phyloP scores from a whole-genome alignment of 2,888 invertebrate genomes.

The Ditula angustiorana region DNA sequence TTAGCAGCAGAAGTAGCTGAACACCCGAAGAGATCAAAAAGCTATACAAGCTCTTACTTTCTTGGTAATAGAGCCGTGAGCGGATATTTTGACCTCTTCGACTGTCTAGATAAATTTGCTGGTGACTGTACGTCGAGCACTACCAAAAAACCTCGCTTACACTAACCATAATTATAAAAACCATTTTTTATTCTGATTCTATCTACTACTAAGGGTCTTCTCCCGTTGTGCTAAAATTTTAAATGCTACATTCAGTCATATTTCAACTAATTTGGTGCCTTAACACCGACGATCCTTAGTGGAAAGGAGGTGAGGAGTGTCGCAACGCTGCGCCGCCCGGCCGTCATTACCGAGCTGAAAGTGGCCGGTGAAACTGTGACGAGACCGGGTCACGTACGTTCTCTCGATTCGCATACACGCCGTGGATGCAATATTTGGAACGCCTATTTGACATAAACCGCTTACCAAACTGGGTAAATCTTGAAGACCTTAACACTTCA shows the following conservation, averaged over 20 bases:
- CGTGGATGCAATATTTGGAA: slow-evolving; percentile 46
- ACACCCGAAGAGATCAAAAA: no score
- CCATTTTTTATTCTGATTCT: no score
- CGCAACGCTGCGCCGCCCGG: slow-evolving; percentile 55
- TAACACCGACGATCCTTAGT: slow-evolving; percentile 50
- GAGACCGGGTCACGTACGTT: slow-evolving; percentile 69
- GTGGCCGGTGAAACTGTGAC: slow-evolving; percentile 71
- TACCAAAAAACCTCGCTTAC: no score
- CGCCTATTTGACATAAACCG: slow-evolving; percentile 49
- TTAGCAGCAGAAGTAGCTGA: no score
- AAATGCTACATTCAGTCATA: not conserved
- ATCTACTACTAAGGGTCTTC: not conserved
- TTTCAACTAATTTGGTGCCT: slow-evolving; percentile 32
- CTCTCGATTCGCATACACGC: slow-evolving; percentile 58
- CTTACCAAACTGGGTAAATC: not conserved
- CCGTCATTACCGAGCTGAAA: slow-evolving; percentile 71
- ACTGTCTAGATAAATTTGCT: no score
- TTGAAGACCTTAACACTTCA: slow-evolving; percentile 4
- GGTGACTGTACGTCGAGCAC: no score
- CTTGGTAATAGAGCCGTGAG: no score
- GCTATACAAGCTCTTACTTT: no score
- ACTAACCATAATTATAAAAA: no score
- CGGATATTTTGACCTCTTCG: no score
- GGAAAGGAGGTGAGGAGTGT: slow-evolving; percentile 53
- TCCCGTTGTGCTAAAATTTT: not conserved